phyloP scores from a whole-genome alignment of 2,113 vertebrate species.

The Chelonoidis abingdonii region DNA sequence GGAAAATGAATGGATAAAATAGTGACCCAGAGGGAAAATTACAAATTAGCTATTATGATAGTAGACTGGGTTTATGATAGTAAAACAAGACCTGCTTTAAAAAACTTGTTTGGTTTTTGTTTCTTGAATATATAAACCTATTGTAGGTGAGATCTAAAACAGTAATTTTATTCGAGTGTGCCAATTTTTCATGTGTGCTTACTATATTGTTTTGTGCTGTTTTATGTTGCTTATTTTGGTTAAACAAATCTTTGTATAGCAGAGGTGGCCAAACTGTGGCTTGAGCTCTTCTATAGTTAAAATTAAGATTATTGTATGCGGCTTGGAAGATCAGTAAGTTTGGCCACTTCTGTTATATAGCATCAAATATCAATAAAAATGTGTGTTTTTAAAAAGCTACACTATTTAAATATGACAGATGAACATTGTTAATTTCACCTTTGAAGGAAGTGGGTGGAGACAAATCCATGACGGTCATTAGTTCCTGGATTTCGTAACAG shows the following conservation, averaged over 20 bases:
- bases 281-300: too few relatives aligned
- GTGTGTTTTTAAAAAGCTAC: not conserved
- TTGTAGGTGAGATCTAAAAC: not conserved
- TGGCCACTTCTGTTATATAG: not conserved
- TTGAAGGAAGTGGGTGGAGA: constrained; percentile 95
- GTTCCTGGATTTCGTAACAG: constrained; percentile 90
- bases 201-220: not conserved
- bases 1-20: not conserved
- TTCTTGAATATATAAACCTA: not conserved
- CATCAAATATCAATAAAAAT: not conserved
- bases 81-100: not conserved
- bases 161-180: not conserved
- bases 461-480: constrained; percentile 91
- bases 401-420: not conserved
- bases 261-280: too few relatives aligned
- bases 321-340: too few relatives aligned
- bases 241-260: not conserved
- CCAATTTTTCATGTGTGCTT: not conserved
- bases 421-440: constrained; percentile 79
- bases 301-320: too few relatives aligned
- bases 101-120: not conserved
- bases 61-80: not conserved
- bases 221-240: not conserved
- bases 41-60: not conserved
- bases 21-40: not conserved